Percentiles rank a stretch among this genome's conserved stretches.
These are phyloP conservation scores for Setipinna tenuifilis DNA, from an alignment of 2,797 vertebrate species.

Conservation along the genomic window DNA sequence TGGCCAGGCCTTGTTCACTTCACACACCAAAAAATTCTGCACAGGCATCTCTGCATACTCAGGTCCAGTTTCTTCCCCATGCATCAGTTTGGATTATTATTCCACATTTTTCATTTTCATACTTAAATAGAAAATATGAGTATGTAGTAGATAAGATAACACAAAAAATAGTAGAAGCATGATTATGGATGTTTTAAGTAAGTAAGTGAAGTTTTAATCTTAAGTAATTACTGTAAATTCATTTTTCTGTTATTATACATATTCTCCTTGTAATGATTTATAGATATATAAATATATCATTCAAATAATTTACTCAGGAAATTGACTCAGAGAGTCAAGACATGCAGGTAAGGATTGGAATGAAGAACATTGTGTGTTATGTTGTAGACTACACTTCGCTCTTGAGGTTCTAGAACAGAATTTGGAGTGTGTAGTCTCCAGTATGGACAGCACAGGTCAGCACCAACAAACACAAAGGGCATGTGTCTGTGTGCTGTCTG, in stretches of 20 bases:
- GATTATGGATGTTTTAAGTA: not conserved
- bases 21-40: not conserved
- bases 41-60: not conserved
- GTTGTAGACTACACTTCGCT: not conserved
- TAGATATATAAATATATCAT: too few species aligned
- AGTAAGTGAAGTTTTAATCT: too few species aligned
- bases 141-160: not conserved
- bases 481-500: conserved; percentile 20
- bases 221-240: too few species aligned
- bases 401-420: not conserved
- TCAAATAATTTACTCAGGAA: not conserved
- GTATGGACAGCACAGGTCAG: conserved; percentile 42
- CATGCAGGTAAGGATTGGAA: not conserved
- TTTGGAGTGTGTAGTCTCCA: conserved; percentile 23
- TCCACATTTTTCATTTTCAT: not conserved
- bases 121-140: not conserved
- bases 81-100: not conserved
- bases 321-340: not conserved
- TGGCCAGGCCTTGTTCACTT: not conserved
- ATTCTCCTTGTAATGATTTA: not conserved
- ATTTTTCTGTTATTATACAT: too few species aligned
- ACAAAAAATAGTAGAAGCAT: not conserved
- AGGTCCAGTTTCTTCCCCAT: not conserved
- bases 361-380: not conserved
- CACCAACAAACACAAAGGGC: conserved; percentile 21